Evolutionary conservation across 2,113 vertebrate species (phyloP), one percentile per base, ranked within the genome.

Genomic region (Engraulis encrasicolus): DNA sequence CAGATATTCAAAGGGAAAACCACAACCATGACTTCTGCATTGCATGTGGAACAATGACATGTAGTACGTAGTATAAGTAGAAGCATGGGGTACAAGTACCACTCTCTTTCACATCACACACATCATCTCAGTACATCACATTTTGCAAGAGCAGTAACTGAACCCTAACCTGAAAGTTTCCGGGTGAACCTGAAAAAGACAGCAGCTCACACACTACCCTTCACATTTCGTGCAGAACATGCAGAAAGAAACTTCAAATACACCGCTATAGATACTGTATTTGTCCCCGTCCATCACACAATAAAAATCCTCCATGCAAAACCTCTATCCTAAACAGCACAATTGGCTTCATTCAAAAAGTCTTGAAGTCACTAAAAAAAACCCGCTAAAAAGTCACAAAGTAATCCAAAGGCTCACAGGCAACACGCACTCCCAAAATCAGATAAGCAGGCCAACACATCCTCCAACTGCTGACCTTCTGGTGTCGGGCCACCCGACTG

Each of bases 401-500:
- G 40, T 3, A 9, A 45, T 45, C 40, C 40, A 45, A 3, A 45
- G 40, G 40, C 40, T 45, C 40, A 3, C 40, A 45, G 40, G 40
- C 40, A 45, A n/a, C 37, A 71, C 74, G 38, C 45, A 61, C 58
- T 23, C 52, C 19, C 58, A 61, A 61, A 61, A 83, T 86, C 85
- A 88, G 79, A 82, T 85, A 85, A 27, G 79, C 78, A 1, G 85
- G 85, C n/a, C n/a, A n/a, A n/a, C 84, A 48, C 78, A 85, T 82
- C 84, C 36, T 85, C 86, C 87, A 80, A 86, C 84, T 92, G 93
- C 94, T 85, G 54, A 96, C 95, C 95, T 95, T 94, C 89, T 93
- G 87, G 85, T 89, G 91, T 50, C 31, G 85, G 81, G 89, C 88
- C 89, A 92, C 82, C 37, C 71, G 87, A 83, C 78, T 20, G 31